These are phyloP conservation scores for Elegia similella DNA, from an alignment of 2,888 invertebrate genomes.

Conservation along the genomic window DNA sequence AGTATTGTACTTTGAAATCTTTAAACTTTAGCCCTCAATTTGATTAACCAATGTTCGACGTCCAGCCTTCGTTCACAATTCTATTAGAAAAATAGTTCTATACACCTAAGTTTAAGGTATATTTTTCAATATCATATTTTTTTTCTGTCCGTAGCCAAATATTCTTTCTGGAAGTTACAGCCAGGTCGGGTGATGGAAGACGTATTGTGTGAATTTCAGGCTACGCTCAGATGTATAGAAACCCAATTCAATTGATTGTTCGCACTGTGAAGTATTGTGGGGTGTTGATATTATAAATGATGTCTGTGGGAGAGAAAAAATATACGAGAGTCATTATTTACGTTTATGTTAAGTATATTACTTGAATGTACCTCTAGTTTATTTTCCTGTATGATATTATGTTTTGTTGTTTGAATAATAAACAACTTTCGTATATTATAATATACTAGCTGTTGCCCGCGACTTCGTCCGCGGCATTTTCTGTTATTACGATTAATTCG, in stretches of 20 bases:
- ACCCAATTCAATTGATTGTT: not conserved
- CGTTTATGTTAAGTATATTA: not conserved
- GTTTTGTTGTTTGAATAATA: too few relatives aligned
- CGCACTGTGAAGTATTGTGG: not conserved
- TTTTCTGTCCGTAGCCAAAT: conserved; percentile 26
- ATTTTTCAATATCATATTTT: conserved; percentile 3
- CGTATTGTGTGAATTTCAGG: not conserved
- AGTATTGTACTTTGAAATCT: too few relatives aligned
- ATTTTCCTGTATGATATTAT: too few relatives aligned
- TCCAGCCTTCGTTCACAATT: not conserved
- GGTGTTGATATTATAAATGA: conserved; percentile 6
- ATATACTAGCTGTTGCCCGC: too few relatives aligned
- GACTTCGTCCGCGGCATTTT: too few relatives aligned
- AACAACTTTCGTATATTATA: too few relatives aligned
- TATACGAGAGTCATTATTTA: not conserved
- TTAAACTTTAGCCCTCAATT: too few relatives aligned
- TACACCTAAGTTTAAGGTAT: not conserved
- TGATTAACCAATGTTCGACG: too few relatives aligned
- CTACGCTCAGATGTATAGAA: too few relatives aligned
- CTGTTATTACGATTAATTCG: too few relatives aligned
- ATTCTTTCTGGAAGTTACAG: conserved; percentile 26
- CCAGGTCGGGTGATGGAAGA: conserved; percentile 18
- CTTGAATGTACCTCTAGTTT: too few relatives aligned
- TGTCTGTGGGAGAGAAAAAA: not conserved
- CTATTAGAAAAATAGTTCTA: not conserved